These are phyloP conservation scores for Lophura nycthemera DNA, from an alignment of 2,113 vertebrate species.

Conservation along the genomic window DNA sequence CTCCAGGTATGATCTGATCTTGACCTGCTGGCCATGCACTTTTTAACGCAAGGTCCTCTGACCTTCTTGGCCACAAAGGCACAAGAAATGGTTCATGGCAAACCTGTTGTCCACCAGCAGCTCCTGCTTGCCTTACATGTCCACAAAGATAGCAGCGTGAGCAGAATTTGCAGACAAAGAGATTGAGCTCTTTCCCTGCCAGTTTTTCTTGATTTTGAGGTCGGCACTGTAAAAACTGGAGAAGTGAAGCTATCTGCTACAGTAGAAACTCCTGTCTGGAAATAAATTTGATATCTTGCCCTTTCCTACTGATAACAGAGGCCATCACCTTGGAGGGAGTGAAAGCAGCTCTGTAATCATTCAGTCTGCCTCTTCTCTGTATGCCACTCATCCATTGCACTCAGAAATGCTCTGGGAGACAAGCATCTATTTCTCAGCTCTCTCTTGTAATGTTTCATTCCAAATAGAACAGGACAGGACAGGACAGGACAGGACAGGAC, in stretches of 20 bases:
- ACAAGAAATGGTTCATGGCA: neutral
- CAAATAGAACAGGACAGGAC: too few species aligned
- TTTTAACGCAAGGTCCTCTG: neutral
- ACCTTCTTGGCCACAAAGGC: neutral
- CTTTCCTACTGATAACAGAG: neutral
- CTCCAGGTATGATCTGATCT: too few species aligned
- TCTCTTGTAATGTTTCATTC: neutral
- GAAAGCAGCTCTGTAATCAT: slow-evolving; percentile 4
- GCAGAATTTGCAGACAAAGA: neutral
- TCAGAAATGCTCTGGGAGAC: slow-evolving; percentile 21
- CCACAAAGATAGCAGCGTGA: neutral
- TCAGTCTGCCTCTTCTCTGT: slow-evolving; percentile 14
- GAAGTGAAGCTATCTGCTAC: neutral
- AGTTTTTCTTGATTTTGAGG: slow-evolving; percentile 35
- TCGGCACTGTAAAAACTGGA: slow-evolving; percentile 5
- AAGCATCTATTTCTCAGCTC: neutral
- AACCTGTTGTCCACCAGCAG: neutral
- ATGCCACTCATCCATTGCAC: slow-evolving; percentile 28
- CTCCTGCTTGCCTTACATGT: neutral
- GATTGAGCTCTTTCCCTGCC: neutral
- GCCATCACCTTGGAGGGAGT: slow-evolving; percentile 22
- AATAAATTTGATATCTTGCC: slow-evolving; percentile 11
- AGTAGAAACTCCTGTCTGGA: neutral
- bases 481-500: too few species aligned
- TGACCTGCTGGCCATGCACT: too few species aligned